These are phyloP conservation scores for Rhabdornis inornatus DNA, from an alignment of 2,113 vertebrate species.

Conservation along the genomic window DNA sequence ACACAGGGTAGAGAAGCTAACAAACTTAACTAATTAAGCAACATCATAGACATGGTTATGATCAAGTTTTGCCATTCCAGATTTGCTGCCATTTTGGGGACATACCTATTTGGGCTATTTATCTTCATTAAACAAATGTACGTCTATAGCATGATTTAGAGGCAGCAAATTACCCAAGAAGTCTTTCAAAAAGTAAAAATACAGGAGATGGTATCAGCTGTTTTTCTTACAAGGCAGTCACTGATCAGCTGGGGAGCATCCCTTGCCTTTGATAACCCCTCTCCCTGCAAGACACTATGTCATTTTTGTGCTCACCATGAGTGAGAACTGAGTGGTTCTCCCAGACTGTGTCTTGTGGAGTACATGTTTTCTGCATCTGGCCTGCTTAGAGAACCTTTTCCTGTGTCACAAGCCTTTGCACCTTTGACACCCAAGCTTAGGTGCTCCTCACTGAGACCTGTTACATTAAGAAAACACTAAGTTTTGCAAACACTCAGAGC, in stretches of 20 bases:
- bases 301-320: accelerated
- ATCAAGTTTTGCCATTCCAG: neutral
- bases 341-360: neutral
- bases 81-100: neutral
- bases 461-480: accelerated
- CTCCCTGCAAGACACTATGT: neutral
- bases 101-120: neutral
- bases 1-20: neutral
- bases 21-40: neutral
- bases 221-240: neutral
- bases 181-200: neutral
- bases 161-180: neutral
- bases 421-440: neutral
- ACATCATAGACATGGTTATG: neutral
- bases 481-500: neutral
- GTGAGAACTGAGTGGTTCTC: neutral
- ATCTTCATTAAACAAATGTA: neutral
- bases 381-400: neutral
- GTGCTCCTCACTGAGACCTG: neutral
- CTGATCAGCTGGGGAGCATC: accelerated
- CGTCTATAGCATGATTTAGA: neutral
- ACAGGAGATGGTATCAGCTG: neutral
- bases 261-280: neutral
- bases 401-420: neutral
- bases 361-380: accelerated